phyloP scores from a whole-genome alignment of 2,888 invertebrate species.

The Leucophenga montana region DNA sequence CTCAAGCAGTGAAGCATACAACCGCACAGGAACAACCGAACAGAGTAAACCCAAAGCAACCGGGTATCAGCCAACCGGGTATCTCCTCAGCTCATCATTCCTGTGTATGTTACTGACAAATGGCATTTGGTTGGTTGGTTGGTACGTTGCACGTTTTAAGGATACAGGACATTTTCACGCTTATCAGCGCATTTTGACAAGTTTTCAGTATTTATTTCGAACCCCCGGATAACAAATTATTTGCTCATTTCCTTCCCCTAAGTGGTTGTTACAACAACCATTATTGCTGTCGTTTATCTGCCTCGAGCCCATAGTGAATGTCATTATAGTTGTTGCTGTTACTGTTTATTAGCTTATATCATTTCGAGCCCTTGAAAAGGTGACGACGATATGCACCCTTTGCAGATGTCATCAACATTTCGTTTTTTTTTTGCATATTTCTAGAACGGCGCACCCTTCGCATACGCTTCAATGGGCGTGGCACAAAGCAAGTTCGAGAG shows the following conservation, averaged over 20 bases:
- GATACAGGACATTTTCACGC: slow-evolving; percentile 56
- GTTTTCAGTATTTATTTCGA: slow-evolving; percentile 24
- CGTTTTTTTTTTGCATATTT: slow-evolving; percentile 7
- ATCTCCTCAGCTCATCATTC: background rate
- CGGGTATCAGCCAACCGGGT: slow-evolving; percentile 8
- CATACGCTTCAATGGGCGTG: slow-evolving; percentile 9
- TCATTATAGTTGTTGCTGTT: background rate
- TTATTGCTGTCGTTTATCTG: background rate
- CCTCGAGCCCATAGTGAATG: background rate
- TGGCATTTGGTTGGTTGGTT: slow-evolving; percentile 28
- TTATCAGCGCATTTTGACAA: slow-evolving; percentile 59
- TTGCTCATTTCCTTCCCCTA: slow-evolving; percentile 27
- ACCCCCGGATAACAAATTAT: slow-evolving; percentile 19
- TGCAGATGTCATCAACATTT: slow-evolving; percentile 21
- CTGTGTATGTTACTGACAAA: slow-evolving; percentile 5
- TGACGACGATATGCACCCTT: slow-evolving; percentile 16
- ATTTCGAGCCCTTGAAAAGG: slow-evolving; percentile 45
- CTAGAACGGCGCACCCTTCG: slow-evolving; percentile 5
- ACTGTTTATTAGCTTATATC: slow-evolving; percentile 62
- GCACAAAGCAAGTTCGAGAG: background rate
- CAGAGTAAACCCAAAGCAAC: background rate
- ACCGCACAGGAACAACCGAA: slow-evolving; percentile 38
- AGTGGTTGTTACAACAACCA: slow-evolving; percentile 12
- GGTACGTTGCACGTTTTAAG: slow-evolving; percentile 47
- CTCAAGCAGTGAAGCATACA: slow-evolving; percentile 58